These are phyloP conservation scores for Furcifer pardalis DNA, from an alignment of 2,797 vertebrate genomes.

Conservation along the genomic window DNA sequence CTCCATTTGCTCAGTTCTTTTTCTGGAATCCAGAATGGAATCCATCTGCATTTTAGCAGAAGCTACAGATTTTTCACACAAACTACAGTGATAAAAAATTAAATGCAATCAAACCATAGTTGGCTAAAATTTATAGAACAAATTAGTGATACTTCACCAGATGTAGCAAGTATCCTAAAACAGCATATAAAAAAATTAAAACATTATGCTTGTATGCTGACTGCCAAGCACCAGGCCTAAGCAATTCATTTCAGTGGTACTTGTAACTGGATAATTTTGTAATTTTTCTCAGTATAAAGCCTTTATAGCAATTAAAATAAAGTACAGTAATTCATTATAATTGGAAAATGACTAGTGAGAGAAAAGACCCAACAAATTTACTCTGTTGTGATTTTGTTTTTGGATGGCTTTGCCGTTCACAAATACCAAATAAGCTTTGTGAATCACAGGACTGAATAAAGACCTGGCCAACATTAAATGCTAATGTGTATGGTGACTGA, in stretches of 20 bases:
- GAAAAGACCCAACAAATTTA: not conserved
- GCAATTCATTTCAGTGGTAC: not conserved
- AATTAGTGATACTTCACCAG: not conserved
- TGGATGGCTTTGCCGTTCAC: constrained; percentile 39
- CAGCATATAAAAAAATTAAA: not conserved
- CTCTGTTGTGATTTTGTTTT: constrained; percentile 25
- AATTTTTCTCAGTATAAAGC: constrained; percentile 32
- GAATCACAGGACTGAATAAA: constrained; percentile 27
- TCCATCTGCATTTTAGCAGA: not conserved
- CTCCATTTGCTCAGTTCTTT: not conserved
- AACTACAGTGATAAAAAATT: constrained; percentile 8
- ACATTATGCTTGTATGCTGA: not conserved
- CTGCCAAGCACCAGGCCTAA: not conserved
- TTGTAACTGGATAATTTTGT: not conserved
- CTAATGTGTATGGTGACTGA: accelerated
- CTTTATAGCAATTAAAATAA: constrained; percentile 45
- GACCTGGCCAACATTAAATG: constrained; percentile 37
- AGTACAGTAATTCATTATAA: constrained; percentile 48
- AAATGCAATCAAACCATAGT: not conserved
- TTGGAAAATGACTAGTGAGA: constrained; percentile 44
- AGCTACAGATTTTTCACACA: not conserved
- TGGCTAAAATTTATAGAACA: constrained; percentile 3
- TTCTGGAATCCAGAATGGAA: not conserved
- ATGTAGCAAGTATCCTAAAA: not conserved
- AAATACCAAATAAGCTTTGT: constrained; percentile 30